Conservation (phyloP, 1,140 invertebrate species). For the Bombyx mandarina region DNA sequence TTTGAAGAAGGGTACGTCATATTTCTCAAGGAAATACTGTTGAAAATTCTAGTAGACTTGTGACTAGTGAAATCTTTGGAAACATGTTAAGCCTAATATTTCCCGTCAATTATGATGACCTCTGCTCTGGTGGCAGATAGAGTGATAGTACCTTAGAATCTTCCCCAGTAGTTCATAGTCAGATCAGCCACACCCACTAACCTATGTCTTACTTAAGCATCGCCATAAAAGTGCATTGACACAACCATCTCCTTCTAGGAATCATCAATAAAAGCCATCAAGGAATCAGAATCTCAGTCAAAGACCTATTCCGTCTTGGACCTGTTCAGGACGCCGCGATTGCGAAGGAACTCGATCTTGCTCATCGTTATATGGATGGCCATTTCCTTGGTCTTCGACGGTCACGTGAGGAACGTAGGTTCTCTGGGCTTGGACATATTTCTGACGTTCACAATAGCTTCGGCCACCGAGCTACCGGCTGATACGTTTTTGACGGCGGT, state of each 20-base stretch:
- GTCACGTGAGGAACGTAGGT: slow-evolving; percentile 87
- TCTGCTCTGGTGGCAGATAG: too few species aligned
- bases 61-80: too few species aligned
- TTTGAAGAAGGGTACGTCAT: too few species aligned
- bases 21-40: too few species aligned
- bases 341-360: slow-evolving; percentile 80
- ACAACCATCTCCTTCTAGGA: slow-evolving; percentile 59
- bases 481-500: slow-evolving; percentile 85
- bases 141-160: too few species aligned
- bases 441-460: slow-evolving; percentile 86
- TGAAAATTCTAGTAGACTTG: too few species aligned
- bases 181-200: too few species aligned
- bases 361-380: slow-evolving; percentile 89
- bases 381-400: slow-evolving; percentile 88
- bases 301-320: slow-evolving; percentile 83
- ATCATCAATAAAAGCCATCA: slow-evolving; percentile 74
- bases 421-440: slow-evolving; percentile 86
- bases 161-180: too few species aligned
- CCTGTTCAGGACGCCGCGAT: slow-evolving; percentile 80
- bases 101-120: too few species aligned
- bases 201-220: too few species aligned
- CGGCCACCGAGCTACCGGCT: slow-evolving; percentile 86
- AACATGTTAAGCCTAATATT: too few species aligned
- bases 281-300: slow-evolving; percentile 78
- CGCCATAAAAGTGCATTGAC: background rate